Conservation (phyloP, 35 echinoderm and acorn worm genomes). For the Patiria miniata region DNA sequence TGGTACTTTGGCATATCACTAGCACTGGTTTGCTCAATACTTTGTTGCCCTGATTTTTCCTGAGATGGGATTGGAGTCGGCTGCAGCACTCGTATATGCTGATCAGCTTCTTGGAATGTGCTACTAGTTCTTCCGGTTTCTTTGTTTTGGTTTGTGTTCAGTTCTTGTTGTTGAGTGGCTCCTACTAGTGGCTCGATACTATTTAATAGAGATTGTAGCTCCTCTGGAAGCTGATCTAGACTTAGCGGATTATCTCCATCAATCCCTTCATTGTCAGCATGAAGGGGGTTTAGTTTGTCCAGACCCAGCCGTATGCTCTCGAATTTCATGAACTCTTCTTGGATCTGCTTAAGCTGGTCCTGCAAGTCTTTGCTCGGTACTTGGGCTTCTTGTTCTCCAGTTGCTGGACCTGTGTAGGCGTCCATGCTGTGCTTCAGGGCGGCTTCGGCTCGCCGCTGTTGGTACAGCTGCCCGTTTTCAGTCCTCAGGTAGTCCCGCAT, state of each 20-base stretch:
- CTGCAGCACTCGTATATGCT: neutral
- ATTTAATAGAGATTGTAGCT: neutral
- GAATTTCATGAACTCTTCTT: constrained; percentile 67
- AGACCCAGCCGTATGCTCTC: constrained; percentile 43
- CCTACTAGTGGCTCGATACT: neutral
- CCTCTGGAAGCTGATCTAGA: neutral
- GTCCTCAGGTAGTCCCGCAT: constrained; percentile 52
- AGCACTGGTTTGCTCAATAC: neutral
- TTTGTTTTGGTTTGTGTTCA: neutral
- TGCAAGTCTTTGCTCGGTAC: constrained; percentile 8
- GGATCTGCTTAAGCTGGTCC: constrained; percentile 47
- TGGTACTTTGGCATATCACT: neutral
- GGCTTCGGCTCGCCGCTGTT: constrained; percentile 21
- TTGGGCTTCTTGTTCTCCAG: neutral
- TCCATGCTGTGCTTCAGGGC: constrained; percentile 40
- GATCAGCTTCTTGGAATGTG: neutral
- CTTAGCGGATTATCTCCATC: neutral
- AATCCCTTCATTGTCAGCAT: neutral
- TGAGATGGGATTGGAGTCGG: constrained; percentile 1
- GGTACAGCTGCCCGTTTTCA: constrained; percentile 45
- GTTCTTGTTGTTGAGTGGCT: neutral
- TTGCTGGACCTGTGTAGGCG: constrained; percentile 14
- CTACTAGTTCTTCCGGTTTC: constrained; percentile 13
- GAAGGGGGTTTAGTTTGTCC: constrained; percentile 37
- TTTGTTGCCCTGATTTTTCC: neutral